Conservation (phyloP, 2,888 invertebrate species). For the Tipula vernalis region DNA sequence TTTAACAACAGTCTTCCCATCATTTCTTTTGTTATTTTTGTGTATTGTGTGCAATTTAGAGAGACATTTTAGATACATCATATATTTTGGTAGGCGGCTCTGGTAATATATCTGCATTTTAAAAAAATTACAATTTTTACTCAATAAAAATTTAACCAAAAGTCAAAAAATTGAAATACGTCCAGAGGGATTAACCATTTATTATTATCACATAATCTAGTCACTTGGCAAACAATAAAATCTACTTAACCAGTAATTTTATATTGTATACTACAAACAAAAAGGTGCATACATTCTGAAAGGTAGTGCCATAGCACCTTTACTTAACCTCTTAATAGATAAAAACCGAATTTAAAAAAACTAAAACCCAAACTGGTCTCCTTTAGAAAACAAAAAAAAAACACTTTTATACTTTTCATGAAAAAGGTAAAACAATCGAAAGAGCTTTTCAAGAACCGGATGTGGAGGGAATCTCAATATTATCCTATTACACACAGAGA, state of each 20-base stretch:
- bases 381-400: not conserved
- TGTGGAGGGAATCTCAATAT: not conserved
- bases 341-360: not conserved
- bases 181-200: no score
- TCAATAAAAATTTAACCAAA: no score
- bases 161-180: no score
- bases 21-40: no score
- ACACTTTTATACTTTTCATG: not conserved
- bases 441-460: not conserved
- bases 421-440: slow-evolving; percentile 4
- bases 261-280: not conserved
- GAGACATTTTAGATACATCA: no score
- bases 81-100: no score
- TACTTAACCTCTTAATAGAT: not conserved
- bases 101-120: no score
- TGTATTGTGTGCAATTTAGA: no score
- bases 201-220: not conserved
- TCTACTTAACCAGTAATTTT: not conserved
- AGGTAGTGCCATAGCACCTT: not conserved
- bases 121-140: no score
- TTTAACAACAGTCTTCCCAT: no score
- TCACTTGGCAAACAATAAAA: not conserved
- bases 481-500: not conserved
- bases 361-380: not conserved
- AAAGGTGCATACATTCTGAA: not conserved